Percentiles rank a stretch among this genome's conserved stretches.
These are phyloP conservation scores for Biston stratarius DNA, from an alignment of 2,888 invertebrate genomes.

Conservation along the genomic window DNA sequence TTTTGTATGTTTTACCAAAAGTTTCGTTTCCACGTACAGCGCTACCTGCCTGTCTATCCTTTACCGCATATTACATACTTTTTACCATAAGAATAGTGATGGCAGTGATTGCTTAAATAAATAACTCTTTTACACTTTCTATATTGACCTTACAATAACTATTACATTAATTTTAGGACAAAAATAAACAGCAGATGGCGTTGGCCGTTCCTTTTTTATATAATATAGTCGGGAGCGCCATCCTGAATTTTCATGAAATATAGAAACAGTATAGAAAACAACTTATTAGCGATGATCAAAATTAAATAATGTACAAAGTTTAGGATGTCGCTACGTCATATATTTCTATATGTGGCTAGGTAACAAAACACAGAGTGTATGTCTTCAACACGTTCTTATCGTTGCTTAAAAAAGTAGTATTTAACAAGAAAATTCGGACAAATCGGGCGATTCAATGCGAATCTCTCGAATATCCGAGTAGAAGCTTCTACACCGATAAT, in stretches of 20 bases:
- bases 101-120: constrained; percentile 77
- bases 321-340: constrained; percentile 75
- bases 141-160: constrained; percentile 27
- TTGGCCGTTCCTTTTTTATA: constrained; percentile 67
- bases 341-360: constrained; percentile 54
- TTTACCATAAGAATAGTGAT: constrained; percentile 51
- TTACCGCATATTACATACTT: constrained; percentile 31
- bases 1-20: constrained; percentile 34
- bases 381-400: constrained; percentile 58
- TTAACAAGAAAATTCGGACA: constrained; percentile 50
- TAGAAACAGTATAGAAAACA: neutral
- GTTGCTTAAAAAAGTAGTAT: constrained; percentile 53
- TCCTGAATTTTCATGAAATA: constrained; percentile 66
- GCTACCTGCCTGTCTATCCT: constrained; percentile 63
- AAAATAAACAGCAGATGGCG: constrained; percentile 73
- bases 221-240: constrained; percentile 73
- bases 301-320: constrained; percentile 49
- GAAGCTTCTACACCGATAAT: constrained; percentile 52
- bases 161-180: constrained; percentile 16
- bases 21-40: constrained; percentile 66
- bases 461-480: constrained; percentile 53
- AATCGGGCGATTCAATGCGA: constrained; percentile 46
- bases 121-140: constrained; percentile 11
- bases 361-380: constrained; percentile 53
- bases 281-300: neutral